Base-by-base conservation (phyloP, 2,888 invertebrate species). In the Nowickia ferox region DNA sequence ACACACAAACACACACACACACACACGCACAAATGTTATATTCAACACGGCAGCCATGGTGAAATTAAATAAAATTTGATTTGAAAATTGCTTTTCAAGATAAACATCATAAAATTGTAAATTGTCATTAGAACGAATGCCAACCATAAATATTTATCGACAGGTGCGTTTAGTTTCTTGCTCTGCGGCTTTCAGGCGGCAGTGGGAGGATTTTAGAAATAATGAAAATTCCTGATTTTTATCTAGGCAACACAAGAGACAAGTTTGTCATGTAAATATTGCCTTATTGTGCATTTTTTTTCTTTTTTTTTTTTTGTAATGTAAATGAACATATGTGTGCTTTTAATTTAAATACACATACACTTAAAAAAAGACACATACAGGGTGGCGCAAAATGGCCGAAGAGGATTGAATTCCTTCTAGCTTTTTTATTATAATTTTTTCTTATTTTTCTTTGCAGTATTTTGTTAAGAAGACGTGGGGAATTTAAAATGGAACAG, bases 51-150 rank as follows among this genome's bases (percentile, higher is more conserved):
- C 77, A 57, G 9, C 66, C 40, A 59, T 38, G 15, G 17, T n/a
- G 46, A 66, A 55, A 79, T 72, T 9, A 68, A 77, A 79, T 71
- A 44, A 72, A 74, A 59, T 66, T 74, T 65, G 19, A 59, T 80
- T 74, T 66, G 42, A 57, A 69, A 59, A 57, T n/a, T 80, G 40
- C 19, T 66, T 66, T 59, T 57, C 51, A 66, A 80, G 59, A 80
- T 66, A 74, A 80, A 74, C 59, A 59, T 80, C 59, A 44, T 80
- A 51, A 80, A 80, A 74, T 78, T 48, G 51, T 30, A 66, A 80
- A 80, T 22, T 68, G n/a, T 51, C 74, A 80, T 74, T 74, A 57
- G 51, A 57, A 80, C 59, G 30, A 74, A 74, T 74, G 48, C 19
- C 53, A 42, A 40, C 22, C 40, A 71, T 78, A 71, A 78, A 78